Base-by-base conservation (phyloP, 2,888 invertebrate species). In the Molanna angustata region DNA sequence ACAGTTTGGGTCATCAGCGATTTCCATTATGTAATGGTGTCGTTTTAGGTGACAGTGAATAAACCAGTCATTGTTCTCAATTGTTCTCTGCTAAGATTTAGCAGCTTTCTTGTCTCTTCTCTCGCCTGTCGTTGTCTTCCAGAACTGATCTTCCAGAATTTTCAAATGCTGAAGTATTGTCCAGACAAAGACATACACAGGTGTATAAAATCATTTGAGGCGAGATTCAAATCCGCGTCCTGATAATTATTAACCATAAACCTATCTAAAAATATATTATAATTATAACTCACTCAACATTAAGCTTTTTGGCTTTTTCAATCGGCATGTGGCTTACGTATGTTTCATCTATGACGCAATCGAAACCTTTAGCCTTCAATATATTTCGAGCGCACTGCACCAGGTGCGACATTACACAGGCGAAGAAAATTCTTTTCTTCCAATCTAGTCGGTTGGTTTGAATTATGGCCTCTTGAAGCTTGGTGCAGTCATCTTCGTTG, bases 361-460 rank as follows among this genome's bases (percentile, higher is more conserved):
- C n/a, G n/a, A n/a, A n/a, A n/a, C n/a, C n/a, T n/a, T n/a, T n/a
- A n/a, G n/a, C n/a, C n/a, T n/a, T n/a, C 3, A 42, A 13, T 2
- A 49, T 27, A 6, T 48, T 22, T 20, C 13, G 9, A 7, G 41
- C 44, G 11, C 27, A 22, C 7, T 32, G 19, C 18, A 47, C 31
- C 6, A 33, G 19, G 13, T 56, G 37, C 3, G 35, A n/a, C 37
- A 47, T 48, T 3, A 52, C 11, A 22, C 37, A 31, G 27, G 21
- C 18, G 18, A 45, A 52, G 4, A 56, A 4, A n/a, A 44, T 13
- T 6, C 32, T 43, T n/a, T 49, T 49, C 2, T n/a, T 11, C 49
- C 49, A 53, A 13, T 48, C 33, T 16, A 57, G 37, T 17, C 27
- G 16, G 18, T 50, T 47, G 1, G 54, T 51, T 4, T 42, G 32